Base-by-base conservation (phyloP, 2,888 invertebrate species). In the Allacma fusca region DNA sequence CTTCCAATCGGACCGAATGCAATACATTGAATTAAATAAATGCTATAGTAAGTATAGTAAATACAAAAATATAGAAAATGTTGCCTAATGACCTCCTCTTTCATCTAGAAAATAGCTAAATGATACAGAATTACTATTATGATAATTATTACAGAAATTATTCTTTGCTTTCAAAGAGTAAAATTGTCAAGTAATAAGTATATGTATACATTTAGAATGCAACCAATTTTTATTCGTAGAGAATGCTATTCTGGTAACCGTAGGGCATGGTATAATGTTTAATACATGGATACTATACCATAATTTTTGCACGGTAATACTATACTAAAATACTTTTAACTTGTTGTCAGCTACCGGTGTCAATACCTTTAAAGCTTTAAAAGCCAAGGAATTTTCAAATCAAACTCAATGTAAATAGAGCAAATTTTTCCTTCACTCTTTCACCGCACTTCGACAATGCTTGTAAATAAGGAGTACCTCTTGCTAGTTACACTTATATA, bases 1-100 rank as follows among this genome's bases (percentile, higher is more conserved):
- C 79, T 79, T 79, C 79, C 79, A 76, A 79, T 73, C 75, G 79
- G 79, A 76, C 79, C 79, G 76, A 79, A 79, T 79, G 79, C 79
- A 79, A 79, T 79, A 78, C 24, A 69, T 43, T 24, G n/a, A 62
- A 9, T 24, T 62, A 62, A 62, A 23, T 23, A 62, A 62, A 62
- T 23, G 19, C 9, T 62, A 24, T 62, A 26, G 21, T 24, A 62
- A 23, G 16, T 24, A 62, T 4, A 62, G 23, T 26, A 62, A 23
- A 62, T 13, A 24, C 16, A 62, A 23, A 23, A 9, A 62, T 62
- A 62, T 16, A 9, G 7, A 34, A 7, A 34, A 34, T 34, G 34
- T 34, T 34, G 34, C 34, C 34, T 34, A 4, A 34, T 34, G n/a
- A 34, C 34, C 4, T 34, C 4, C 34, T 34, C 34, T 34, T 34